These are phyloP conservation scores for Pangasianodon hypophthalmus DNA, from an alignment of 2,113 vertebrate genomes.

Conservation along the genomic window DNA sequence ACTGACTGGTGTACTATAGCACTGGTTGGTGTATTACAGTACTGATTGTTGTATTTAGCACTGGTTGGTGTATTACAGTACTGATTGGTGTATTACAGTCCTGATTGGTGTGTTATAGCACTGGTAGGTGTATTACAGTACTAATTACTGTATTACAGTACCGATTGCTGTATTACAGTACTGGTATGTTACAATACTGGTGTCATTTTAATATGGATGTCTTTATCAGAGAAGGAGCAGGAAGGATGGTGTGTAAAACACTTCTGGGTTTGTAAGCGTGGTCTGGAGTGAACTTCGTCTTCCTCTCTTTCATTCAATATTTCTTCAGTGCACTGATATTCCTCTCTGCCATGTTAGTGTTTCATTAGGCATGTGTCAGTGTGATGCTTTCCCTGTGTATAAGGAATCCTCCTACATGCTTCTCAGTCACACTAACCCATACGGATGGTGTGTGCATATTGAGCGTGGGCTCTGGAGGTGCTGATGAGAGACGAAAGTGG, in stretches of 20 bases:
- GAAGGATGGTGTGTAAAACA: neutral
- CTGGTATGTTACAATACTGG: neutral
- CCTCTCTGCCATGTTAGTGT: neutral
- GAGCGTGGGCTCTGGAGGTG: constrained; percentile 17
- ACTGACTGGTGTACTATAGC: neutral
- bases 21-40: neutral
- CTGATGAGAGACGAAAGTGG: constrained; percentile 1
- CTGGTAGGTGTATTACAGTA: neutral
- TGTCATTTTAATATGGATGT: neutral
- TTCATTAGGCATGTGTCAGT: constrained; percentile 10
- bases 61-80: neutral
- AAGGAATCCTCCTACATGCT: constrained; percentile 18
- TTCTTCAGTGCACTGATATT: neutral
- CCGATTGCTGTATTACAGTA: neutral
- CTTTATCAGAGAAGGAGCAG: neutral
- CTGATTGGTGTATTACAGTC: neutral
- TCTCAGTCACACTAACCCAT: neutral
- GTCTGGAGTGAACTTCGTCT: neutral
- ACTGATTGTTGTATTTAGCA: neutral
- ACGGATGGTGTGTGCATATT: neutral
- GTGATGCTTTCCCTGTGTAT: constrained; percentile 10
- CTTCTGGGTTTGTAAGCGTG: neutral
- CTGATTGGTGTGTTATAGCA: neutral
- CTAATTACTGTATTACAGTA: neutral
- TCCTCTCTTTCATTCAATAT: neutral